These are phyloP conservation scores for Rhincodon typus DNA, from an alignment of 2,797 vertebrate species.

Conservation along the genomic window DNA sequence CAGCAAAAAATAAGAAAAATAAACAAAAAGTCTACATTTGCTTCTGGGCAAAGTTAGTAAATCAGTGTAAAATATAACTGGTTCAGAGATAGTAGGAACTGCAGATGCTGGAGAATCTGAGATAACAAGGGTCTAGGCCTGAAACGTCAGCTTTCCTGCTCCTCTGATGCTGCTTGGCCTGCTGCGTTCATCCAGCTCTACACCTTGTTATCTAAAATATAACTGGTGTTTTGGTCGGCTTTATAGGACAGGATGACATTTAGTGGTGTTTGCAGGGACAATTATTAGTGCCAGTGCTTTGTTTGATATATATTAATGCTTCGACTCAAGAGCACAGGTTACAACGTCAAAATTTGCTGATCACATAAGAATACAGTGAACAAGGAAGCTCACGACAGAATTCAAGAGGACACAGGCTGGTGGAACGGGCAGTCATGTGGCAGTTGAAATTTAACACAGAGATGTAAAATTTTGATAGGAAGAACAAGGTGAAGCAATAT, in stretches of 20 bases:
- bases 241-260: neutral
- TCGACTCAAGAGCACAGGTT: neutral
- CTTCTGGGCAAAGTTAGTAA: neutral
- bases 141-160: too few species aligned
- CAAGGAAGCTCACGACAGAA: neutral
- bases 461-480: neutral
- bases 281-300: neutral
- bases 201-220: neutral
- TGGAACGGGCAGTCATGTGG: neutral
- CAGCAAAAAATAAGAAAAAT: too few species aligned
- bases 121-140: too few species aligned
- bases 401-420: neutral
- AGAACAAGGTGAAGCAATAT: neutral
- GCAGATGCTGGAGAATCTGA: too few species aligned
- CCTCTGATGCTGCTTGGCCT: too few species aligned
- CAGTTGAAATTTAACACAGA: neutral
- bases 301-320: neutral
- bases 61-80: neutral
- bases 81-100: too few species aligned
- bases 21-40: too few species aligned
- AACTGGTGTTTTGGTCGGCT: neutral
- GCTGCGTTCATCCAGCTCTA: too few species aligned
- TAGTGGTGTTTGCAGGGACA: neutral
- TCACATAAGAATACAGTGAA: neutral
- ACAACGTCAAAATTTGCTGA: neutral